Evolutionary conservation across 2,888 invertebrate genomes (phyloP).

Genomic region (Melanostoma mellinum): DNA sequence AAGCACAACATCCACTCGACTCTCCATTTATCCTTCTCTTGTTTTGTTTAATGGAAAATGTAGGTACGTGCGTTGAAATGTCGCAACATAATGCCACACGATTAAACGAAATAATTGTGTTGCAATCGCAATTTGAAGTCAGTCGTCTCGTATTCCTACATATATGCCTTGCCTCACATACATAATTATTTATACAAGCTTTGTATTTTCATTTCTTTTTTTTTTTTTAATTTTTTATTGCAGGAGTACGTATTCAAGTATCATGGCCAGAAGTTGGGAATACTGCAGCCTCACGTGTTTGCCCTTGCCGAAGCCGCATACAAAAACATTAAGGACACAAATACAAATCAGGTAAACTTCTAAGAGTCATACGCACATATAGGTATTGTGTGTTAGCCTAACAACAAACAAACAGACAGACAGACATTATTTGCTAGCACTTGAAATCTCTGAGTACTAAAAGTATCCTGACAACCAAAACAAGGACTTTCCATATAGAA

Average conservation of each 20-base stretch:
- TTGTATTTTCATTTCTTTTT: slow-evolving; percentile 2
- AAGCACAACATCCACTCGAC: slow-evolving; percentile 24
- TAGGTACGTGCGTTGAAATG: slow-evolving; percentile 39
- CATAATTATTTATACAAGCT: slow-evolving; percentile 51
- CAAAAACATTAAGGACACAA: slow-evolving; percentile 80
- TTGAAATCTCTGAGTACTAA: slow-evolving; percentile 1
- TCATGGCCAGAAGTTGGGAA: slow-evolving; percentile 91
- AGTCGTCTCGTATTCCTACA: not conserved
- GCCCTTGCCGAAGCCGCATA: slow-evolving; percentile 95
- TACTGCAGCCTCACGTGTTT: slow-evolving; percentile 93
- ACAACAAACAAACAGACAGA: slow-evolving; percentile 31
- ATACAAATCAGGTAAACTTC: slow-evolving; percentile 79
- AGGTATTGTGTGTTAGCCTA: slow-evolving; percentile 33
- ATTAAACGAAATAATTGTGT: slow-evolving; percentile 67
- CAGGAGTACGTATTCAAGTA: slow-evolving; percentile 93
- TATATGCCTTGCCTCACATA: not conserved
- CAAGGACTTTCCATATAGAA: slow-evolving; percentile 21
- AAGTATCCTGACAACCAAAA: slow-evolving; percentile 26
- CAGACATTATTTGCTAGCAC: slow-evolving; percentile 41
- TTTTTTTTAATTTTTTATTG: slow-evolving; percentile 76
- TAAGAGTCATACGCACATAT: slow-evolving; percentile 26
- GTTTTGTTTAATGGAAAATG: slow-evolving; percentile 6
- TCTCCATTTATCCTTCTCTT: slow-evolving; percentile 13
- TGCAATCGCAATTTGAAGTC: slow-evolving; percentile 41
- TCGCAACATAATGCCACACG: slow-evolving; percentile 60